Evolutionary conservation across 2,113 vertebrate species (phyloP), one percentile per base, ranked within the genome.

Genomic region (Cochlearius cochlearius): DNA sequence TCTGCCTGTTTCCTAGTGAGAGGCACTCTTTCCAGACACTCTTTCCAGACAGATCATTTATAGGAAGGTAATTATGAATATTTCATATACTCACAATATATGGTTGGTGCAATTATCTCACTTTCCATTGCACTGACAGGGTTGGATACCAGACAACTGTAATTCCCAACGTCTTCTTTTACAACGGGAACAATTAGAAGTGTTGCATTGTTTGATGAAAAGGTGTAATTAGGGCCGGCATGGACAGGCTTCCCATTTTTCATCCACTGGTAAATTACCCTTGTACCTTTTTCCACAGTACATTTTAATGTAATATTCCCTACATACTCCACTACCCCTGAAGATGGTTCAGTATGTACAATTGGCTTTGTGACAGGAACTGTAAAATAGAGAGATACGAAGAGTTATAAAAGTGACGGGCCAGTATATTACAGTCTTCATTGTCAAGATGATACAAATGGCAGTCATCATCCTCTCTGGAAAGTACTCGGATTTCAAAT

Each of bases 91-190:
- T 98, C 89, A 98, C 98, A 98, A 79, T 98, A 98, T 94, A 98
- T 98, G 34, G 94, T 98, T 63, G 98, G 98, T 23, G 67, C 85
- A 91, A 98, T 96, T 72, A 81, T 74, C 26, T 98, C 98, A 88
- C 98, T 98, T 95, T 98, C 97, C 96, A 97, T 91, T 78, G 96
- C 90, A 77, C 98, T 98, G 96, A 98, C 92, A 49, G 97, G 96
- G 49, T 98, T 98, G 85, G 94, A 97, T 66, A 96, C 98, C 47
- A 98, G 90, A 91, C 98, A 98, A 88, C 98, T 98, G 91, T 98
- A 98, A 96, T 98, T 98, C 32, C 98, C 98, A 83, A 98, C 88
- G 62, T 98, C 98, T 76, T 98, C 98, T 96, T 98, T 98, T 78
- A 97, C 97, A 67, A 98, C 98, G 10, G 98, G 98, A 92, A 97